These are phyloP conservation scores for Sturmia bella DNA, from an alignment of 2,888 invertebrate species.

Conservation along the genomic window DNA sequence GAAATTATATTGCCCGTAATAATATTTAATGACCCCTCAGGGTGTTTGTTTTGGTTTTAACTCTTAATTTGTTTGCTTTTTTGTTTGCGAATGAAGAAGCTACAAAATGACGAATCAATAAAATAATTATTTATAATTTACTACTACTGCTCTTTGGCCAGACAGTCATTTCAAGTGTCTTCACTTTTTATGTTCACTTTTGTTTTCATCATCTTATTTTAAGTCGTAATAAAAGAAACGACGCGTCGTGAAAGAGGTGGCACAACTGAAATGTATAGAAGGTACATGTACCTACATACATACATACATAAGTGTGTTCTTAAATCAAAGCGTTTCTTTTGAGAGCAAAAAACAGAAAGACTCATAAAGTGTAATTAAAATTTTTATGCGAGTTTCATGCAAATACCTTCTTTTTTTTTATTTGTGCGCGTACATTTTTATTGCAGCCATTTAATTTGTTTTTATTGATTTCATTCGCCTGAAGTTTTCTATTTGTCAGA, in stretches of 20 bases:
- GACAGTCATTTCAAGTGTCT: conserved; percentile 26
- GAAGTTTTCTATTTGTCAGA: not conserved
- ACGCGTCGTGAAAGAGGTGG: conserved; percentile 42
- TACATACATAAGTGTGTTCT: too few species aligned
- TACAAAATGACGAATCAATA: conserved; percentile 58
- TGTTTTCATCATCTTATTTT: conserved; percentile 35
- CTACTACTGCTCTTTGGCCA: conserved; percentile 2
- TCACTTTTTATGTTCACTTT: conserved; percentile 22
- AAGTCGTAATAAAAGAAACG: conserved; percentile 23
- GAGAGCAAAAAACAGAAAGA: conserved; percentile 4
- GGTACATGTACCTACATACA: too few species aligned
- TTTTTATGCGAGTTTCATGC: conserved; percentile 65
- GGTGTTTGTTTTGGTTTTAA: not conserved
- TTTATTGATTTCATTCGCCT: conserved; percentile 19
- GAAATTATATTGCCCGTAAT: conserved; percentile 33
- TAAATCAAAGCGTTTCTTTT: conserved; percentile 7
- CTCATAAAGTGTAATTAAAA: conserved; percentile 67
- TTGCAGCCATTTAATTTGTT: conserved; percentile 21
- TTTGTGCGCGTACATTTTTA: conserved; percentile 34
- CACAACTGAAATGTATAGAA: conserved; percentile 47
- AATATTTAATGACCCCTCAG: conserved; percentile 27
- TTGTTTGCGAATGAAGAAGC: conserved; percentile 17
- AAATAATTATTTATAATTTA: conserved; percentile 63
- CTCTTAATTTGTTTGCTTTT: not conserved
- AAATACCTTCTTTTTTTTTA: conserved; percentile 46